Evolutionary conservation across 2,113 vertebrate genomes (phyloP).

Genomic region (Apistogramma diplotaenia): DNA sequence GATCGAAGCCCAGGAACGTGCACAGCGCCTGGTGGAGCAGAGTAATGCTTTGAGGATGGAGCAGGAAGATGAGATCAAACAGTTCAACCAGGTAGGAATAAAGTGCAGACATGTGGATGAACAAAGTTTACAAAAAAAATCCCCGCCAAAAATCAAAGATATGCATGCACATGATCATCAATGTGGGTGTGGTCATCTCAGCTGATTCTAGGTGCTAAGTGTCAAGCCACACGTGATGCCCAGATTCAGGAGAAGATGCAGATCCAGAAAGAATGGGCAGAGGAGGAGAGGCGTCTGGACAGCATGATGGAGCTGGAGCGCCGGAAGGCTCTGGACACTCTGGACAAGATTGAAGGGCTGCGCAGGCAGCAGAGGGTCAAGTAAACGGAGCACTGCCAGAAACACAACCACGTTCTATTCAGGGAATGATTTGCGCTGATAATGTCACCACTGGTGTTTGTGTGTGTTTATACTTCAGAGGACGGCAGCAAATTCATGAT

Average conservation of each 20-base stretch:
- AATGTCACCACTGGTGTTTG: not conserved
- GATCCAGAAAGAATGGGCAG: constrained; percentile 75
- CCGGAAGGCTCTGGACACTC: constrained; percentile 71
- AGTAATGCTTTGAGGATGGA: constrained; percentile 79
- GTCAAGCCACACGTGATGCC: constrained; percentile 84
- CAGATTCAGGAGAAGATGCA: constrained; percentile 86
- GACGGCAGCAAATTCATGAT: constrained; percentile 77
- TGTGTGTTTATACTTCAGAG: constrained; percentile 67
- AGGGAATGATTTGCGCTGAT: not conserved
- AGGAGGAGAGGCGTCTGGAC: constrained; percentile 84
- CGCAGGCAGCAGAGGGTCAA: constrained; percentile 77
- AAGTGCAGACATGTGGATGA: not conserved
- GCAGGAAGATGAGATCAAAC: constrained; percentile 87
- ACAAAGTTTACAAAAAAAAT: not conserved
- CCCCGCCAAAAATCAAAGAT: no score
- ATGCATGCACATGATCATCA: not conserved
- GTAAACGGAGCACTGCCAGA: constrained; percentile 36
- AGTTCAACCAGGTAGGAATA: constrained; percentile 78
- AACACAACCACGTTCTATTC: not conserved
- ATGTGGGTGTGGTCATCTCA: constrained; percentile 37
- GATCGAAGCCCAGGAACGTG: constrained; percentile 73
- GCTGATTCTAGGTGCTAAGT: constrained; percentile 84
- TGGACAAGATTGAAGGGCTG: constrained; percentile 75
- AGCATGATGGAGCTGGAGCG: constrained; percentile 87
- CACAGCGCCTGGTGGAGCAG: constrained; percentile 75